These are phyloP conservation scores for Arvicanthis niloticus DNA, from an alignment of 2,113 vertebrate species.

Conservation along the genomic window DNA sequence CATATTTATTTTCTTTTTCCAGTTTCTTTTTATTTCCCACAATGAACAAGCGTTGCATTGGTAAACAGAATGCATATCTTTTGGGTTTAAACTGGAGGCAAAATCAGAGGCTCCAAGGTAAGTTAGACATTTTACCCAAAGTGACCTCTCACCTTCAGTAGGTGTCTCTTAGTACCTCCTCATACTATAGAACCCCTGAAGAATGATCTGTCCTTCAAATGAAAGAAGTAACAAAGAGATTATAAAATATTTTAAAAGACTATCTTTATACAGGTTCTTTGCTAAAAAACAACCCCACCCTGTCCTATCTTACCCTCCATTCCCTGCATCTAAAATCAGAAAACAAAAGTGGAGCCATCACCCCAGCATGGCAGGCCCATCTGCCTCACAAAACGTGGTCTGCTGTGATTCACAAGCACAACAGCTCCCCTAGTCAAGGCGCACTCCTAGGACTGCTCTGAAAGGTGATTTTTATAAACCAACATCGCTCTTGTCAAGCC, in stretches of 20 bases:
- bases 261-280: slow-evolving; percentile 32
- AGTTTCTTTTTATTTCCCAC: slow-evolving; percentile 52
- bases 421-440: background rate
- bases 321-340: background rate
- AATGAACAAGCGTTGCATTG: slow-evolving; percentile 29
- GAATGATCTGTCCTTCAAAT: slow-evolving; percentile 10
- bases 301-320: background rate
- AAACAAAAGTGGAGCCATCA: background rate
- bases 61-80: background rate
- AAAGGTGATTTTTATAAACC: slow-evolving; percentile 57
- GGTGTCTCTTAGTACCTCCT: slow-evolving; percentile 8
- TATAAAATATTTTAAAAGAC: slow-evolving; percentile 9
- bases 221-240: slow-evolving; percentile 10
- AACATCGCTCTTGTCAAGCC: slow-evolving; percentile 13
- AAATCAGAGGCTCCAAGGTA: background rate
- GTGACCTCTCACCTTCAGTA: background rate
- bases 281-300: background rate
- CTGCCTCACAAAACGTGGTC: slow-evolving; percentile 6
- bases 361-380: background rate
- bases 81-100: slow-evolving; percentile 15
- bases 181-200: background rate
- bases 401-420: background rate
- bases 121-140: slow-evolving; percentile 51
- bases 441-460: background rate
- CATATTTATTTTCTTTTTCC: slow-evolving; percentile 52